phyloP scores from a whole-genome alignment of 2,888 invertebrate genomes.

The Microctonus aethiopoides region DNA sequence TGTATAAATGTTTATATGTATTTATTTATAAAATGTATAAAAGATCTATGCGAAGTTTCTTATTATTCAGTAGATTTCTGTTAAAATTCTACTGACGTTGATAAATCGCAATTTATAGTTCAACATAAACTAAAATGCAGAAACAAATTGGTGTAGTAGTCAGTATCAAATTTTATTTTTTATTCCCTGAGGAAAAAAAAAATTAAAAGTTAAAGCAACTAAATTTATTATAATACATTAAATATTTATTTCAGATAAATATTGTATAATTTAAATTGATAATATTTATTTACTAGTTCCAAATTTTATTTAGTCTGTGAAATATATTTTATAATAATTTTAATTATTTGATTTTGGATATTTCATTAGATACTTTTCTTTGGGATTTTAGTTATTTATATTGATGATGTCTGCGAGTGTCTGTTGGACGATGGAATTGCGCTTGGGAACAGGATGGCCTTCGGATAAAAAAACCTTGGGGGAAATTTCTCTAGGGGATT shows the following conservation, averaged over 20 bases:
- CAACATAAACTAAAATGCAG: background rate
- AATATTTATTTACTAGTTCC: no score
- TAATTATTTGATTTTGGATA: no score
- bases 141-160: background rate
- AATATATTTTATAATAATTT: no score
- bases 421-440: background rate
- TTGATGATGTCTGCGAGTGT: background rate
- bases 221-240: no score
- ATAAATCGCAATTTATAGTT: background rate
- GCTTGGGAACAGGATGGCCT: conserved; percentile 29
- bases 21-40: conserved; percentile 24
- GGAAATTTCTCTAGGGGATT: conserved; percentile 50
- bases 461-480: conserved; percentile 46
- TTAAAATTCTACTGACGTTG: background rate
- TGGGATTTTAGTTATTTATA: background rate
- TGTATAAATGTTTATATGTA: conserved; percentile 31
- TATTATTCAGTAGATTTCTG: background rate
- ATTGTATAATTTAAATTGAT: no score
- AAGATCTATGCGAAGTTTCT: conserved; percentile 1
- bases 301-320: no score
- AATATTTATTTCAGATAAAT: no score
- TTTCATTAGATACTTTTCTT: background rate
- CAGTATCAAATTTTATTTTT: background rate
- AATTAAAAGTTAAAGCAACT: no score
- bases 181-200: background rate